These are phyloP conservation scores for Gulo gulo DNA, from an alignment of 2,113 vertebrate species.

Conservation along the genomic window DNA sequence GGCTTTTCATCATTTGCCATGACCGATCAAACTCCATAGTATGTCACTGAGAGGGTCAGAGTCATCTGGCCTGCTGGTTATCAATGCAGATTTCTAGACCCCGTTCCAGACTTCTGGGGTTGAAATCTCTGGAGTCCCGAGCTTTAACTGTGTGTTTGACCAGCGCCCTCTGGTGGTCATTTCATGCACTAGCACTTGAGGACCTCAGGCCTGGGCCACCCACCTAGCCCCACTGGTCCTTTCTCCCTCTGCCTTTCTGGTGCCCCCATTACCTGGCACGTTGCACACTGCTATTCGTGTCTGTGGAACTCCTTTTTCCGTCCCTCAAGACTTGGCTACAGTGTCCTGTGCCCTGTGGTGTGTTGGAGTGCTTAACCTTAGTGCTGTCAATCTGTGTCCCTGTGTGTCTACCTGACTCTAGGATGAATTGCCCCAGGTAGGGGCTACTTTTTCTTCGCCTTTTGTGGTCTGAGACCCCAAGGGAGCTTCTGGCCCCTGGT, in stretches of 20 bases:
- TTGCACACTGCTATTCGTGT: not conserved
- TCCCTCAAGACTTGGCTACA: not conserved
- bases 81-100: not conserved
- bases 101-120: not conserved
- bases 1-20: not conserved
- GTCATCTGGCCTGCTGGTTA: not conserved
- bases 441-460: not conserved
- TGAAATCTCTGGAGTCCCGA: not conserved
- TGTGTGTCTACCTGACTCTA: not conserved
- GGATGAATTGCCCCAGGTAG: not conserved
- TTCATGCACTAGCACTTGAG: not conserved
- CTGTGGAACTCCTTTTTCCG: not conserved
- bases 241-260: not conserved
- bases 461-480: not conserved
- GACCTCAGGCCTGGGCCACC: not conserved
- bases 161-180: slow-evolving; percentile 48
- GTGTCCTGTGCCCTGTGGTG: rapidly evolving
- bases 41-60: not conserved
- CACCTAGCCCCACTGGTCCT: not conserved
- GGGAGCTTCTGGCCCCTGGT: not conserved
- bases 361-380: rapidly evolving
- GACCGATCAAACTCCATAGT: not conserved
- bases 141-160: not conserved
- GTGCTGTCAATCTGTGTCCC: not conserved
- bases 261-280: not conserved